These are phyloP conservation scores for Alosa sapidissima DNA, from an alignment of 2,797 vertebrate species.

Conservation along the genomic window DNA sequence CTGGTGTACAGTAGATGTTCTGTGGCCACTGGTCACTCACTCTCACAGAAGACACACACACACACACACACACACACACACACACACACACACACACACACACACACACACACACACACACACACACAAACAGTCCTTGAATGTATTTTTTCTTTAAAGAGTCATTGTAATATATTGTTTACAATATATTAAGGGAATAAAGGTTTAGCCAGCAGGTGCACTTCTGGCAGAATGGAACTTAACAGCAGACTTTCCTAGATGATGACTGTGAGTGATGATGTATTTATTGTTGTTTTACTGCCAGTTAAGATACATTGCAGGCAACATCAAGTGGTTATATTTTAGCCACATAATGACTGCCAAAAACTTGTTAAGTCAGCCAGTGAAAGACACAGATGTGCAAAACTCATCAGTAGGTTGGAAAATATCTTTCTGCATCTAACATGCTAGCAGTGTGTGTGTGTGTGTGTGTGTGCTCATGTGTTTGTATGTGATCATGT, in stretches of 20 bases:
- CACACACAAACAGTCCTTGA: neutral
- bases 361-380: neutral
- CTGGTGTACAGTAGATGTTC: too few species aligned
- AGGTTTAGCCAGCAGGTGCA: neutral
- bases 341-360: neutral
- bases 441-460: neutral
- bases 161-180: neutral
- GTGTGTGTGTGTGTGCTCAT: neutral
- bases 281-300: neutral
- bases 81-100: constrained; percentile 27
- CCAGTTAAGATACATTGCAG: neutral
- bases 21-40: neutral
- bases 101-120: constrained; percentile 1
- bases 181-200: neutral
- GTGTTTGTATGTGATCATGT: neutral
- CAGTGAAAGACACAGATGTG: neutral
- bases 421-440: neutral
- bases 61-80: constrained; percentile 7
- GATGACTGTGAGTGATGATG: neutral
- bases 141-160: neutral
- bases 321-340: neutral
- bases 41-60: neutral
- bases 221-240: neutral
- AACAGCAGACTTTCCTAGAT: neutral
- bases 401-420: neutral